Percentiles rank a stretch among this genome's conserved stretches.
phyloP scores from a whole-genome alignment of 2,888 invertebrate species.

The Hypena proboscidalis region DNA sequence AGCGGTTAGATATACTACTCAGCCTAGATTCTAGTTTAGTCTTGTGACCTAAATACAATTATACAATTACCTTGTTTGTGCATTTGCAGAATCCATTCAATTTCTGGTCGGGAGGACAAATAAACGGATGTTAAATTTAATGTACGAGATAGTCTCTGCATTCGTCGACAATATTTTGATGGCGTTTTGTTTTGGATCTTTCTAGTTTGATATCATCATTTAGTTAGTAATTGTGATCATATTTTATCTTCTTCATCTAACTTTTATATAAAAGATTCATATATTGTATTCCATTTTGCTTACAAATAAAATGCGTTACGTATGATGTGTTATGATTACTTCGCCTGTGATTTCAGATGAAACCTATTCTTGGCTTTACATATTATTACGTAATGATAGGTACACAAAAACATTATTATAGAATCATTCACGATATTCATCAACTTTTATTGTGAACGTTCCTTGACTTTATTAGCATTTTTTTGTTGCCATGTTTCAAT shows the following conservation, averaged over 20 bases:
- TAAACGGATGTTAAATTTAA: conserved; percentile 50
- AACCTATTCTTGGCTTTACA: too few species aligned
- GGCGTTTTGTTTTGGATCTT: not conserved
- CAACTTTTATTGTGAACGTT: too few species aligned
- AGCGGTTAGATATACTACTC: conserved; percentile 18
- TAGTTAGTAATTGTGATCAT: not conserved
- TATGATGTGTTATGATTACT: too few species aligned
- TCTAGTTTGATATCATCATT: not conserved
- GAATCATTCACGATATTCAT: too few species aligned
- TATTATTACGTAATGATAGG: too few species aligned
- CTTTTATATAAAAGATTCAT: too few species aligned
- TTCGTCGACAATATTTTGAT: not conserved
- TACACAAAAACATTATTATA: too few species aligned
- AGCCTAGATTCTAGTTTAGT: conserved; percentile 40
- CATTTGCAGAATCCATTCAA: conserved; percentile 41
- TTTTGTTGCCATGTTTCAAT: conserved; percentile 1
- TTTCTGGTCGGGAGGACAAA: conserved; percentile 40
- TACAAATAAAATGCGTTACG: too few species aligned
- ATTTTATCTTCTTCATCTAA: too few species aligned
- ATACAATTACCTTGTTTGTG: conserved; percentile 44
- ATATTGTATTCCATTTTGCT: too few species aligned
- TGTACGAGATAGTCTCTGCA: conserved; percentile 22
- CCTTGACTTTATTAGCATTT: too few species aligned
- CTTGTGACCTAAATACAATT: conserved; percentile 61
- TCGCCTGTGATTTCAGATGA: too few species aligned